These are phyloP conservation scores for Orthonychiurus folsomi DNA, from an alignment of 2,888 invertebrate genomes.

Conservation along the genomic window DNA sequence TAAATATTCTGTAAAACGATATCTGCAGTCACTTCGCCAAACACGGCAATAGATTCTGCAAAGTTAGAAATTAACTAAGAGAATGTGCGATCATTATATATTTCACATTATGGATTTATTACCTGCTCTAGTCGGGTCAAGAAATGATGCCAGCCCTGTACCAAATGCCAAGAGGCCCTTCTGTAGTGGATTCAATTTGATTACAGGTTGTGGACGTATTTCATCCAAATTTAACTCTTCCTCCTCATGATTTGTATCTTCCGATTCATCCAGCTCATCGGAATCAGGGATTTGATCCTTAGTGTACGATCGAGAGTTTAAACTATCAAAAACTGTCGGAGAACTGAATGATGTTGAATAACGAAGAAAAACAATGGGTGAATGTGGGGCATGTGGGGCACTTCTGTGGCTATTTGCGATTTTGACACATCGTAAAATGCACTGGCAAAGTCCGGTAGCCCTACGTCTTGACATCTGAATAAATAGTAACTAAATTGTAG, in stretches of 20 bases:
- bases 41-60: constrained; percentile 86
- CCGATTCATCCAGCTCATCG: neutral
- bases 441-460: too few species aligned
- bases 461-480: too few species aligned
- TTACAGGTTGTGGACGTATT: neutral
- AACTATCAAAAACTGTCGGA: neutral
- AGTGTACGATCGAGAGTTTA: neutral
- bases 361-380: too few species aligned
- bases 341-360: too few species aligned
- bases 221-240: neutral
- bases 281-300: neutral
- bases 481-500: too few species aligned
- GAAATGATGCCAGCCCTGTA: constrained; percentile 71
- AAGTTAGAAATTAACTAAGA: constrained; percentile 22
- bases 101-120: constrained; percentile 15
- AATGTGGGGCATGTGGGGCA: too few species aligned
- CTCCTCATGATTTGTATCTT: neutral
- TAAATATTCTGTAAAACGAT: constrained; percentile 62
- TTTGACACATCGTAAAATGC: too few species aligned
- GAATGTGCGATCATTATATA: too few species aligned
- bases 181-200: constrained; percentile 54
- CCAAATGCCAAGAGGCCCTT: constrained; percentile 69
- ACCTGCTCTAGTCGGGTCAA: constrained; percentile 65
- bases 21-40: constrained; percentile 80
- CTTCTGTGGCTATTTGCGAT: too few species aligned